Base-by-base conservation (phyloP, 2,888 invertebrate genomes). In the Drosophila peninsularis region DNA sequence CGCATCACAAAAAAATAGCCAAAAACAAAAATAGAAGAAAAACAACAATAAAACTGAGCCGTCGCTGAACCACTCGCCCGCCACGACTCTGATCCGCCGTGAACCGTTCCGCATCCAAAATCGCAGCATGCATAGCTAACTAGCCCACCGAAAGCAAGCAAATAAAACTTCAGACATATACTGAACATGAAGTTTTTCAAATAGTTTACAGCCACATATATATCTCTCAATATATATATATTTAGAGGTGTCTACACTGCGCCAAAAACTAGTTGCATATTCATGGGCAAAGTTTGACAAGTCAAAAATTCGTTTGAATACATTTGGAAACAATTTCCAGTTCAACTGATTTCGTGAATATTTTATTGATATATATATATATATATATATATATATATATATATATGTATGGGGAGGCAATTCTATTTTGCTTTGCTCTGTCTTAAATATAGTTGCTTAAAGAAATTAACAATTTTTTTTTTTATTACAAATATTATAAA, bases 101-200 rank as follows among this genome's bases (percentile, higher is more conserved):
- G 58, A 74, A 70, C 69, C 36, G 54, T 62, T 70, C 32, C 21
- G 39, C 10, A 57, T 32, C 42, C 49, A 2, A 63, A 65, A 70
- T 65, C 66, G 61, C 76, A 70, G 47, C 62, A 74, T 74, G 79
- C 74, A 69, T 76, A 62, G 75, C 82, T 79, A 77, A 84, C 82
- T 73, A 82, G 73, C 82, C 75, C 85, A 64, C 72, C 84, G 65
- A 79, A 68, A 64, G 70, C 79, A 68, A 66, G 70, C 81, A 81
- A 82, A 81, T 84, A 82, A 76, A 76, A 68, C 68, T 65, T 19
- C 53, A 57, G 45, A 56, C 57, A 65, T 63, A 67, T 5, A 24
- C 19, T 14, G 49, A 32, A 34, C 64, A 69, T 42, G 62, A 41
- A 73, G 70, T 70, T 73, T 61, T 42, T 62, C 56, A 47, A 77